These are phyloP conservation scores for Ctenochaetus hawaiiensis DNA, from an alignment of 2,797 vertebrate species.

Conservation along the genomic window DNA sequence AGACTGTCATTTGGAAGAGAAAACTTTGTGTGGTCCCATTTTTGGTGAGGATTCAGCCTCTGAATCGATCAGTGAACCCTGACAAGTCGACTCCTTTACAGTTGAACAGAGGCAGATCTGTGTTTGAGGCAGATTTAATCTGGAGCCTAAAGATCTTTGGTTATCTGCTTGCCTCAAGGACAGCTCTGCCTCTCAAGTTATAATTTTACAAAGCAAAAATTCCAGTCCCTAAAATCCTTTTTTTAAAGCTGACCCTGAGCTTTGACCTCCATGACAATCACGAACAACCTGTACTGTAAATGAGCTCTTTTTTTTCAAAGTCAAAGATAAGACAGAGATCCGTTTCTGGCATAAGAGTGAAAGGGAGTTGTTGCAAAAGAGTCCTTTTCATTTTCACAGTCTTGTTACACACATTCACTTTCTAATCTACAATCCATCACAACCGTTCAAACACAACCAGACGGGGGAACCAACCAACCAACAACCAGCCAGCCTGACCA, in stretches of 20 bases:
- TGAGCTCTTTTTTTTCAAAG: slow-evolving; percentile 10
- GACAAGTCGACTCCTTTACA: not conserved
- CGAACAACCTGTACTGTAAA: not conserved
- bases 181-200: slow-evolving; percentile 2
- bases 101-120: slow-evolving; percentile 9
- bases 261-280: slow-evolving; percentile 53
- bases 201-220: not conserved
- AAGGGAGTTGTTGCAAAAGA: not conserved
- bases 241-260: not conserved
- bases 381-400: not conserved
- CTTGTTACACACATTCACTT: not conserved
- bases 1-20: not conserved
- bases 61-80: not conserved
- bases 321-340: not conserved
- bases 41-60: not conserved
- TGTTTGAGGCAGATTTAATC: not conserved
- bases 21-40: not conserved
- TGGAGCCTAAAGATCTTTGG: not conserved
- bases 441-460: slow-evolving; percentile 17
- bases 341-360: not conserved
- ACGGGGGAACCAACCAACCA: slow-evolving; percentile 13
- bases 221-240: no score
- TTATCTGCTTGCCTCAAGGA: not conserved
- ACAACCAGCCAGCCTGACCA: slow-evolving; percentile 23
- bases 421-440: not conserved